Base-by-base conservation (phyloP, 2,113 vertebrate genomes). In the Neoarius graeffei region DNA sequence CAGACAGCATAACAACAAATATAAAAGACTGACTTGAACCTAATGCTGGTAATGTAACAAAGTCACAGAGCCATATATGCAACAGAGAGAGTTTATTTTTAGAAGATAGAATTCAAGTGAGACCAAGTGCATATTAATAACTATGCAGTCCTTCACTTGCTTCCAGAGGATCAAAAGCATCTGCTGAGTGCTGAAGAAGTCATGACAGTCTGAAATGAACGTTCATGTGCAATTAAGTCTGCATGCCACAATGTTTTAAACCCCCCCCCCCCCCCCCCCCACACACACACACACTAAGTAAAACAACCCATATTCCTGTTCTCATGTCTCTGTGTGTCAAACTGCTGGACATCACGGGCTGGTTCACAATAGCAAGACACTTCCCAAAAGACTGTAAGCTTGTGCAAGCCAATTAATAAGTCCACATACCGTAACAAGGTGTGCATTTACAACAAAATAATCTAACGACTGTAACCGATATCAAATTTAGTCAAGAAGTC, bases 81-180 rank as follows among this genome's bases (percentile, higher is more conserved):
- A 59, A 59, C 79, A 59, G 4, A 6, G 52, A 80, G 4, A 60
- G 56, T 27, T 60, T 81, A 81, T 81, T 81, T 81, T 60, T 81
- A 81, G 27, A 81, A 9, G 19, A 15, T 1, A 10, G 17, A 77
- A 59, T 60, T 81, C 56, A 35, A 56, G 57, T 30, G 77, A 80
- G 56, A 42, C 52, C 79, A 35, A 81, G 79, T 60, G 8, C 25
- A 19, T 80, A 80, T 80, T 80, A 80, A 80, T 57, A 80, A 80
- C 77, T 30, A 27, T 56, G 52, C 15, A 81, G 27, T 59, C 79
- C 27, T 35, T 81, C 30, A 35, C 79, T 8, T 42, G 56, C 79
- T 87, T 74, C 57, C 20, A 85, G 23, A 7, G 54, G 35, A 66
- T 71, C 27, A 67, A 81, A 48, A 69, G 60, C 17, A 66, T 69